These are phyloP conservation scores for Cheilosia grossa DNA, from an alignment of 2,888 invertebrate genomes.

Conservation along the genomic window DNA sequence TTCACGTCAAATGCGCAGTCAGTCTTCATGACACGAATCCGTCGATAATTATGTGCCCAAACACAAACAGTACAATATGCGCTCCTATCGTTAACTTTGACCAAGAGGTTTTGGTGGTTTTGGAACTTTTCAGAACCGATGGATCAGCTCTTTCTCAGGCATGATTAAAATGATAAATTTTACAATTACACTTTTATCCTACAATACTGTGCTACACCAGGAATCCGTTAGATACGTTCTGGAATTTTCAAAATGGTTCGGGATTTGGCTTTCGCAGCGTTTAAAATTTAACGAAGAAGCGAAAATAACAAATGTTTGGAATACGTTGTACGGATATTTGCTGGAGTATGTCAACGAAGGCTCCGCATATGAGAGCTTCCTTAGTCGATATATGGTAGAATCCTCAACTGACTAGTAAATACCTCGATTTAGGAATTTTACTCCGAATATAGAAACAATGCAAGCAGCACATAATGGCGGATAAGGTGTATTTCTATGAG, in stretches of 20 bases:
- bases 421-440: neutral
- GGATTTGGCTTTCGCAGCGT: slow-evolving; percentile 45
- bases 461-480: slow-evolving; percentile 14
- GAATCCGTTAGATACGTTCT: slow-evolving; percentile 6
- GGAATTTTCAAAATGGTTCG: slow-evolving; percentile 52
- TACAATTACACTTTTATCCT: neutral
- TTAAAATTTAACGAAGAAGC: slow-evolving; percentile 43
- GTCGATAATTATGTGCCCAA: neutral
- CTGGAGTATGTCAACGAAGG: slow-evolving; percentile 15
- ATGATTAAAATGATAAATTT: neutral
- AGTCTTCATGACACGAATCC: neutral
- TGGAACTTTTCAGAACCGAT: slow-evolving; percentile 82
- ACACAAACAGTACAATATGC: slow-evolving; percentile 79
- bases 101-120: slow-evolving; percentile 81
- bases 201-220: neutral
- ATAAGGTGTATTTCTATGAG: slow-evolving; percentile 28
- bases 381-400: slow-evolving; percentile 18
- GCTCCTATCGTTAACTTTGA: slow-evolving; percentile 83
- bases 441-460: neutral
- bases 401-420: too few species aligned
- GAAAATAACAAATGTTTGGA: neutral
- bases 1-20: slow-evolving; percentile 2
- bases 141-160: slow-evolving; percentile 42
- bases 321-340: neutral
- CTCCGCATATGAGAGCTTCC: slow-evolving; percentile 7